Evolutionary conservation across 2,797 vertebrate genomes (phyloP).

Genomic region (Tauraco hartlaubi): DNA sequence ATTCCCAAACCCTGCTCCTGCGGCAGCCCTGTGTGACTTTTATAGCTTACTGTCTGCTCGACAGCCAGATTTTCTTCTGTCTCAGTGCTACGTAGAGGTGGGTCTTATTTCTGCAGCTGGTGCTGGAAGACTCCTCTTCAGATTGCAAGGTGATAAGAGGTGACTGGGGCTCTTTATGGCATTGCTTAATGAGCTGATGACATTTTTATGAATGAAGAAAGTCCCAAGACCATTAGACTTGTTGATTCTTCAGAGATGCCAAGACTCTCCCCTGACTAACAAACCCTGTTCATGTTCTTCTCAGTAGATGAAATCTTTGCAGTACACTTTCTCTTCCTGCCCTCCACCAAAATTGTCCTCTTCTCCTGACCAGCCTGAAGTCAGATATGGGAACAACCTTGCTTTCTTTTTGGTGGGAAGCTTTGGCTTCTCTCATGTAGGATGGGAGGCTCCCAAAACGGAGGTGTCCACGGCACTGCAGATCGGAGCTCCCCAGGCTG

Average conservation of each 20-base stretch:
- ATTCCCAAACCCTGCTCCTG: neutral
- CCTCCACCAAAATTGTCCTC: neutral
- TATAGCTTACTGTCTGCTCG: neutral
- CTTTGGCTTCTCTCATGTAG: neutral
- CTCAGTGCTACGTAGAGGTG: neutral
- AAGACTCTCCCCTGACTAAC: neutral
- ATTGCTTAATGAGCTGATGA: constrained; percentile 77
- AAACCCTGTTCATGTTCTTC: neutral
- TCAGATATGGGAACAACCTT: neutral
- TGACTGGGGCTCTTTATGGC: constrained; percentile 70
- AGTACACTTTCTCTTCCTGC: neutral
- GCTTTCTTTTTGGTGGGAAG: neutral
- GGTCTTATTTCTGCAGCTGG: constrained; percentile 52
- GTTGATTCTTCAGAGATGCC: constrained; percentile 16
- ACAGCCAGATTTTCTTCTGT: neutral
- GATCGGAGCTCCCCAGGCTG: neutral
- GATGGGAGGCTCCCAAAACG: neutral
- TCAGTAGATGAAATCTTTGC: neutral
- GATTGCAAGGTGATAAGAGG: constrained; percentile 61
- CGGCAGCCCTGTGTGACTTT: neutral
- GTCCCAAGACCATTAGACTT: neutral
- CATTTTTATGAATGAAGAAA: constrained; percentile 75
- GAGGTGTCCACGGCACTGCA: rapidly evolving
- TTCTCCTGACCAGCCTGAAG: neutral
- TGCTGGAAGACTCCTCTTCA: constrained; percentile 58